phyloP scores from a whole-genome alignment of 2,797 vertebrate genomes.

The Sparidentex hasta region DNA sequence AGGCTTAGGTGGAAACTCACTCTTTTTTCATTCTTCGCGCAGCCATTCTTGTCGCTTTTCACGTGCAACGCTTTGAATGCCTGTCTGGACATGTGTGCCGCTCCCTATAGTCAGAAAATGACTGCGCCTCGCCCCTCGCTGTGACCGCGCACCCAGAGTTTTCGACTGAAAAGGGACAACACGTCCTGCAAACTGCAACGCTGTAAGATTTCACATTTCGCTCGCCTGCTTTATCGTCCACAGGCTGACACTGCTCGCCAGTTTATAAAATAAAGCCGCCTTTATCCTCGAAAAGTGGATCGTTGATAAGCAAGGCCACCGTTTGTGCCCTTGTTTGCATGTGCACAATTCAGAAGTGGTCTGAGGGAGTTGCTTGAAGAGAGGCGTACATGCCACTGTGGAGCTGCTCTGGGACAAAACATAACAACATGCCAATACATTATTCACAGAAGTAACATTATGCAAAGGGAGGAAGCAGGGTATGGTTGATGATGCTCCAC shows the following conservation, averaged over 20 bases:
- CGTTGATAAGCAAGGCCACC: background rate
- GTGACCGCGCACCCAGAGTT: too few species aligned
- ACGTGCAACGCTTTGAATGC: background rate
- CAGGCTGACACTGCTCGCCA: too few species aligned
- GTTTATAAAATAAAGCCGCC: background rate
- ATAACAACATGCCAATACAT: constrained; percentile 6
- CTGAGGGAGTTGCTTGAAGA: background rate
- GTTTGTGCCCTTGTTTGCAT: background rate
- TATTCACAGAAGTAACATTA: constrained; percentile 4
- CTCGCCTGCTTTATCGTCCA: too few species aligned
- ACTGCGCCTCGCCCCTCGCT: too few species aligned
- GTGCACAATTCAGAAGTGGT: background rate
- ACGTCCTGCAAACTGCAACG: background rate
- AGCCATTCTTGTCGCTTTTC: too few species aligned
- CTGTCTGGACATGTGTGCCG: background rate
- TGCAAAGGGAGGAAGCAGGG: background rate
- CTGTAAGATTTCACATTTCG: too few species aligned
- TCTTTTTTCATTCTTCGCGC: too few species aligned
- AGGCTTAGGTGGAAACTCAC: too few species aligned
- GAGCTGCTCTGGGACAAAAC: background rate
- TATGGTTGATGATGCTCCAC: background rate
- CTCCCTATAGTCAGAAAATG: background rate
- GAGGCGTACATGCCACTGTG: background rate
- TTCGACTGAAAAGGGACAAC: background rate
- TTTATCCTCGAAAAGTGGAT: background rate